phyloP scores from a whole-genome alignment of 2,888 invertebrate genomes.

The Pomacea canaliculata region DNA sequence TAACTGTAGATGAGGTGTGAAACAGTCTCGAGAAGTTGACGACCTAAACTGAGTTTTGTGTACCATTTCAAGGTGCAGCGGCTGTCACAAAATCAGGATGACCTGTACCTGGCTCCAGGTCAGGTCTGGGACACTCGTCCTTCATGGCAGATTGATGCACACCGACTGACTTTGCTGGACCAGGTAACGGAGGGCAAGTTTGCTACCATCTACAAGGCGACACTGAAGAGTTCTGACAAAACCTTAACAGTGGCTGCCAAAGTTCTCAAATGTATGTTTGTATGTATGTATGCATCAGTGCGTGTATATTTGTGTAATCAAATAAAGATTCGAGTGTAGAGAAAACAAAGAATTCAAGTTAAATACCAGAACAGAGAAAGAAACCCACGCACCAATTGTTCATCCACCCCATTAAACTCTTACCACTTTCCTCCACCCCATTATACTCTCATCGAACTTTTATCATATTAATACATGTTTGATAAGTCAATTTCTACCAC shows the following conservation, averaged over 20 bases:
- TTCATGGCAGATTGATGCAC: slow-evolving; percentile 33
- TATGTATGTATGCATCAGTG: background rate
- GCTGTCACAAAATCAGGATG: background rate
- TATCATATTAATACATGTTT: too few relatives aligned
- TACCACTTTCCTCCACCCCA: too few relatives aligned
- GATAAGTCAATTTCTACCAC: too few relatives aligned
- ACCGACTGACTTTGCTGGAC: slow-evolving; percentile 34
- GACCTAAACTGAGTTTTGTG: background rate
- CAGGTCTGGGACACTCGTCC: background rate
- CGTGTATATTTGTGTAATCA: background rate
- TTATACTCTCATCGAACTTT: too few relatives aligned
- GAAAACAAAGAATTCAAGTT: too few relatives aligned
- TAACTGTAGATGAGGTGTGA: too few relatives aligned
- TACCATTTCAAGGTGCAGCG: slow-evolving; percentile 2
- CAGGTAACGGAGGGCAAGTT: slow-evolving; percentile 41
- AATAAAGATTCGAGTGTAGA: too few relatives aligned
- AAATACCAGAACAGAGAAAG: too few relatives aligned
- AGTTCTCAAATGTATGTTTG: slow-evolving; percentile 26
- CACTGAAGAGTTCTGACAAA: slow-evolving; percentile 8
- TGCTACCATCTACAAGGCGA: slow-evolving; percentile 41
- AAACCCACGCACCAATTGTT: too few relatives aligned
- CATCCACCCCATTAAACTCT: too few relatives aligned
- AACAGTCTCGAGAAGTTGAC: too few relatives aligned
- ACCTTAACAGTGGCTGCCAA: slow-evolving; percentile 38
- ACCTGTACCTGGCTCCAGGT: slow-evolving; percentile 2